Percentiles rank a stretch among this genome's conserved stretches.
These are phyloP conservation scores for Actinopyga echinites DNA, from an alignment of 53 echinoderm and acorn worm genomes.

Conservation along the genomic window DNA sequence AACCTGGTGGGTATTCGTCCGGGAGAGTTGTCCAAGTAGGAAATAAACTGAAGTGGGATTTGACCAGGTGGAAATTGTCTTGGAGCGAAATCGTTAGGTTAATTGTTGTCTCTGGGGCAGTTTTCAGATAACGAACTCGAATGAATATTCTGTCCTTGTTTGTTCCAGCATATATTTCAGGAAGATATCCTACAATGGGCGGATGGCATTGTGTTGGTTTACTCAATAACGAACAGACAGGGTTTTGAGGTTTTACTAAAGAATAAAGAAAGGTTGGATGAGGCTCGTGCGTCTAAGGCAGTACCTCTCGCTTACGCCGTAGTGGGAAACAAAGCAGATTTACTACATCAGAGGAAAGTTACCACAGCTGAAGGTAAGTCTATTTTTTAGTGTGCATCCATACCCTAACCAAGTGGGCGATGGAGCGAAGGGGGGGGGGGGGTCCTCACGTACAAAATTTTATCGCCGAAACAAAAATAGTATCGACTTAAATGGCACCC, in stretches of 20 bases:
- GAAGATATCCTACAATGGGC: constrained; percentile 84
- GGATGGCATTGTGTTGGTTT: constrained; percentile 77
- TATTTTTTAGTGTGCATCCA: too few relatives aligned
- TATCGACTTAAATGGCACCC: too few relatives aligned
- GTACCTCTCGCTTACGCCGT: constrained; percentile 77
- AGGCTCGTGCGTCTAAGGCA: constrained; percentile 56
- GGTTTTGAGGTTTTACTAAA: constrained; percentile 67
- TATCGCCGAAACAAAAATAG: too few relatives aligned
- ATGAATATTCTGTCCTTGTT: neutral
- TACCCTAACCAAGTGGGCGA: too few relatives aligned
- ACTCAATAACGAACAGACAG: constrained; percentile 77
- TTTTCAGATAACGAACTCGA: neutral
- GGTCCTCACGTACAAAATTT: too few relatives aligned
- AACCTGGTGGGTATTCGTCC: too few relatives aligned
- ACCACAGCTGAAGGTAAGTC: constrained; percentile 65
- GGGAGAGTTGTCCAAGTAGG: too few relatives aligned
- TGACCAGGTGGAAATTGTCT: too few relatives aligned
- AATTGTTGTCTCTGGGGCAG: too few relatives aligned
- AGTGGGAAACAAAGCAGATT: constrained; percentile 82
- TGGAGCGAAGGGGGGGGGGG: too few relatives aligned
- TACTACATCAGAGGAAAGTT: constrained; percentile 80
- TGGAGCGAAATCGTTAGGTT: too few relatives aligned
- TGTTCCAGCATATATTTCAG: constrained; percentile 62
- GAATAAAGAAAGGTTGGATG: constrained; percentile 57
- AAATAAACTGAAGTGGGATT: too few relatives aligned